These are phyloP conservation scores for Lepidurus packardi DNA, from an alignment of 1,140 invertebrate species.

Conservation along the genomic window DNA sequence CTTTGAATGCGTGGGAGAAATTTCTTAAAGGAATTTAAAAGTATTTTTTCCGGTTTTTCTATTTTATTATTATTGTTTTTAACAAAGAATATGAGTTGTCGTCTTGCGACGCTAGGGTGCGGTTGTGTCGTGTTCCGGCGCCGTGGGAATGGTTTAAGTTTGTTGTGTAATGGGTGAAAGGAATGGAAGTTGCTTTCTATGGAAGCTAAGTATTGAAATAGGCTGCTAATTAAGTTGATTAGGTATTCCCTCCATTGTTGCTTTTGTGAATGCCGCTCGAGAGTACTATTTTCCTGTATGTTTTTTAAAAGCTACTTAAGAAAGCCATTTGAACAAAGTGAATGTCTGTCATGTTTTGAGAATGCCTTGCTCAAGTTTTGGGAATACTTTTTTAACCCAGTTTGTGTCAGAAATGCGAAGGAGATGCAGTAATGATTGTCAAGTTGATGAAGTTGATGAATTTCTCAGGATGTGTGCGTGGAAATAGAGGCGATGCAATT, in stretches of 20 bases:
- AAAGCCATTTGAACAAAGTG: neutral
- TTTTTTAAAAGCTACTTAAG: slow-evolving; percentile 10
- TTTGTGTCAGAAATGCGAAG: neutral
- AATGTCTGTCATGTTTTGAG: neutral
- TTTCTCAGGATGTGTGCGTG: slow-evolving; percentile 17
- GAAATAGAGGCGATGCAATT: neutral
- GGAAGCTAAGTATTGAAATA: slow-evolving; percentile 4
- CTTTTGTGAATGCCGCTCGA: neutral
- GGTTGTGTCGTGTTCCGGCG: neutral
- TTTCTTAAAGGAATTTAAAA: too few species aligned
- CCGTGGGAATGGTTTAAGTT: neutral
- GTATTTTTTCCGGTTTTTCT: too few species aligned
- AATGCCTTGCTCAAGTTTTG: neutral
- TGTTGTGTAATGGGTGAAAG: neutral
- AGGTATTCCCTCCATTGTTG: slow-evolving; percentile 13
- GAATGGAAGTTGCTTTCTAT: slow-evolving; percentile 7
- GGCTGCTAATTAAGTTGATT: slow-evolving; percentile 1
- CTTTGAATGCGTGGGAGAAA: neutral
- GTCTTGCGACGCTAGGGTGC: neutral
- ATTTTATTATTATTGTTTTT: too few species aligned
- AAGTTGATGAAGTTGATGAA: neutral
- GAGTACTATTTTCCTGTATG: neutral
- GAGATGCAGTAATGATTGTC: neutral
- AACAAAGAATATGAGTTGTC: neutral
- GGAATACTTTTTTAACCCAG: neutral